Percentiles rank a stretch among this genome's conserved stretches.
Evolutionary conservation across 1,140 invertebrate species (phyloP).

Genomic region (Drosophila ironensis): DNA sequence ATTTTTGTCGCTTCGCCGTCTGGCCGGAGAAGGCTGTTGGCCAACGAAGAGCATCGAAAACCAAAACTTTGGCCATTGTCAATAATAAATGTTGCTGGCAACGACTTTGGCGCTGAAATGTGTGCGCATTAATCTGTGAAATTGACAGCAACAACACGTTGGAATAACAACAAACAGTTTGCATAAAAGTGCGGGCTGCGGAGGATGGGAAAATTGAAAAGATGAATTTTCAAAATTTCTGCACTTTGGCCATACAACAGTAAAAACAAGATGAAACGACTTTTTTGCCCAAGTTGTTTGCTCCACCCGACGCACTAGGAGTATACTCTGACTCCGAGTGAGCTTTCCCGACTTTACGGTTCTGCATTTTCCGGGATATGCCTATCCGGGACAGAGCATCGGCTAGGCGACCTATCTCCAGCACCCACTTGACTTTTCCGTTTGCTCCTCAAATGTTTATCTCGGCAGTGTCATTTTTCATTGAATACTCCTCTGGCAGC

Average conservation of each 20-base stretch:
- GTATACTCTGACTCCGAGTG: background rate
- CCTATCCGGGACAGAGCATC: background rate
- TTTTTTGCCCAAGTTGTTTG: conserved; percentile 35
- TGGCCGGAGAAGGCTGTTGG: conserved; percentile 11
- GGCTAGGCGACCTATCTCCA: background rate
- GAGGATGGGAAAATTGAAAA: conserved; percentile 36
- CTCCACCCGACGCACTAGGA: too few species aligned
- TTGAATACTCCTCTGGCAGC: conserved; percentile 24
- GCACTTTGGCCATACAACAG: conserved; percentile 31
- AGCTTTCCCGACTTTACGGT: background rate
- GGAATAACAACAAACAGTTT: conserved; percentile 6
- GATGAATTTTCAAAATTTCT: conserved; percentile 60
- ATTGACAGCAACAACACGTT: conserved; percentile 58
- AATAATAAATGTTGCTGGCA: conserved; percentile 69
- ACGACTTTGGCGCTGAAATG: conserved; percentile 54
- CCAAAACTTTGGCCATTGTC: conserved; percentile 64
- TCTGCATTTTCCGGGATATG: background rate
- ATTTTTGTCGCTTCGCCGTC: conserved; percentile 52
- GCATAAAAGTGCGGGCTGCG: background rate
- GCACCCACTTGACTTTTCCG: conserved; percentile 13
- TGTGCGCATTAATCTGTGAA: conserved; percentile 72
- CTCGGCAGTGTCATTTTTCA: conserved; percentile 52
- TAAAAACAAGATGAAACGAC: conserved; percentile 48
- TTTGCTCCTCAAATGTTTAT: conserved; percentile 28
- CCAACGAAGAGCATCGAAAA: conserved; percentile 11